Percentiles rank a stretch among this genome's conserved stretches.
These are phyloP conservation scores for Antennarius maculatus DNA, from an alignment of 2,797 vertebrate species.

Conservation along the genomic window DNA sequence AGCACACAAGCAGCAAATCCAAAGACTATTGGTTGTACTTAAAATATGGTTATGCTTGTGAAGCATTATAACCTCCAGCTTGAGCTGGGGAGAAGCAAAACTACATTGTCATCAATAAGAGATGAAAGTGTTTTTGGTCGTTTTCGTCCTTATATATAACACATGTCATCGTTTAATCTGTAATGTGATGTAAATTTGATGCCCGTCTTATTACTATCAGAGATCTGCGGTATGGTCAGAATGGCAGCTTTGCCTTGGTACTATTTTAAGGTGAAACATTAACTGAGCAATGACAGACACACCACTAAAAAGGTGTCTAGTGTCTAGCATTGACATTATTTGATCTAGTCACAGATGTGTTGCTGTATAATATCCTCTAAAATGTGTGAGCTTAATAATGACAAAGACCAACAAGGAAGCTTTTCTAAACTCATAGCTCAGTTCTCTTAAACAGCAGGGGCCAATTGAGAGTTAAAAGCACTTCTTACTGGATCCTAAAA, in stretches of 20 bases:
- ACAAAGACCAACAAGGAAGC: background rate
- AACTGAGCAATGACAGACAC: slow-evolving; percentile 14
- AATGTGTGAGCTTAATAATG: background rate
- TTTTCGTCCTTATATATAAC: background rate
- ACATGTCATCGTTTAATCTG: background rate
- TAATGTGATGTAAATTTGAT: background rate
- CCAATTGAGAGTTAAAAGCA: background rate
- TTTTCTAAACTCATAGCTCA: background rate
- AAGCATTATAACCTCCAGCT: background rate
- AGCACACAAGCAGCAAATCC: background rate
- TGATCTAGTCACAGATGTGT: slow-evolving; percentile 8
- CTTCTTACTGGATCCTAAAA: slow-evolving; percentile 3
- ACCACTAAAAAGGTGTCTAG: slow-evolving; percentile 4
- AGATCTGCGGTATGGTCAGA: slow-evolving; percentile 1
- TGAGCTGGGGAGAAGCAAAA: background rate
- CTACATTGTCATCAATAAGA: background rate
- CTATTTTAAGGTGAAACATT: slow-evolving; percentile 25
- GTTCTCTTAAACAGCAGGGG: background rate
- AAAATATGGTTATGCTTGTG: background rate
- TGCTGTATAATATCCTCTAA: slow-evolving; percentile 1
- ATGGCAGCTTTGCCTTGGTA: background rate
- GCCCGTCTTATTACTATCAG: background rate
- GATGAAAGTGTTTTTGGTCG: background rate
- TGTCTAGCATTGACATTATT: background rate
- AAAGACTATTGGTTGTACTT: background rate